phyloP scores from a whole-genome alignment of 2,888 invertebrate species.

The Eulithis testata region DNA sequence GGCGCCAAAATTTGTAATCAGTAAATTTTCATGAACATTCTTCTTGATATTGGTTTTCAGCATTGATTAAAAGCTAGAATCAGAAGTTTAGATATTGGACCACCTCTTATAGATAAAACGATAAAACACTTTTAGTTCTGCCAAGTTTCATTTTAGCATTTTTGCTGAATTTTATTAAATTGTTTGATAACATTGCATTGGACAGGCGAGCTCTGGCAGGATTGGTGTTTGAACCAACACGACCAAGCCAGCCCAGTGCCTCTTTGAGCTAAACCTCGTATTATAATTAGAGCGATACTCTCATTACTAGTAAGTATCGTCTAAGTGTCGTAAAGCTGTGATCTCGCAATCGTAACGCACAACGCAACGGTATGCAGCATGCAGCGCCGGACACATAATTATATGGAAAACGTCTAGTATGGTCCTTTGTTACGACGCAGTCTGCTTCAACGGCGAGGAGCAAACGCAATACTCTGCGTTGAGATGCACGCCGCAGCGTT shows the following conservation, averaged over 20 bases:
- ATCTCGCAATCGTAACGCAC: no score
- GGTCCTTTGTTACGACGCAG: no score
- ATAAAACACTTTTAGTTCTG: slow-evolving; percentile 63
- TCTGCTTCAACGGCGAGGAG: no score
- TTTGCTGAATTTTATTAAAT: slow-evolving; percentile 61
- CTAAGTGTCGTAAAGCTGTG: neutral
- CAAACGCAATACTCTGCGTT: no score
- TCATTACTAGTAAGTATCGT: neutral
- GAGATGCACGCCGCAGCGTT: no score
- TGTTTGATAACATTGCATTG: slow-evolving; percentile 53
- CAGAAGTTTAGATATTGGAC: slow-evolving; percentile 39
- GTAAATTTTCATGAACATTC: neutral
- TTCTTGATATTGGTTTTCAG: neutral
- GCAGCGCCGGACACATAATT: no score
- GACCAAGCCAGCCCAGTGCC: neutral
- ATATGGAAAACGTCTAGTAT: no score
- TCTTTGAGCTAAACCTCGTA: neutral
- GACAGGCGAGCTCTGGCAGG: slow-evolving; percentile 30
- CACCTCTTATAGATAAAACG: slow-evolving; percentile 54
- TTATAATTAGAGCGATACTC: neutral
- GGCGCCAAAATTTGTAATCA: slow-evolving; percentile 3
- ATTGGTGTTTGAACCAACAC: slow-evolving; percentile 13
- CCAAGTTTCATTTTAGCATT: slow-evolving; percentile 64
- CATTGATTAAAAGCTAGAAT: neutral
- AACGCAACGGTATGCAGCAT: no score